A percentile compares a stretch with the other conserved stretches of the same genome.
phyloP scores from a whole-genome alignment of 2,113 vertebrate species.

The Oxyruncus cristatus region DNA sequence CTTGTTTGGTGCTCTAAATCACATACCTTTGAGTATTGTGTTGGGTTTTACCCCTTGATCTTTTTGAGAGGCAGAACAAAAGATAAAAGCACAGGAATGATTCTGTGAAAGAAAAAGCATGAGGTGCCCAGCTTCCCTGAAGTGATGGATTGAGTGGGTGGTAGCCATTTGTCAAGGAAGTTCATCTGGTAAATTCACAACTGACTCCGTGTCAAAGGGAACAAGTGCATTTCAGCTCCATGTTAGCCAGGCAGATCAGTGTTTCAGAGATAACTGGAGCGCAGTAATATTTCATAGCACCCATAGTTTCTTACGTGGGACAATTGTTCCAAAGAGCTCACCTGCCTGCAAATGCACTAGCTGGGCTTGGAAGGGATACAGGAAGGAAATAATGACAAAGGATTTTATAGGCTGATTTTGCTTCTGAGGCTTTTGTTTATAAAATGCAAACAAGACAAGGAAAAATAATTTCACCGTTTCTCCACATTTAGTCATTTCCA shows the following conservation, averaged over 20 bases:
- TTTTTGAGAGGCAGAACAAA: slow-evolving; percentile 30
- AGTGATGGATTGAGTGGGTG: slow-evolving; percentile 26
- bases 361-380: background rate
- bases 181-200: slow-evolving; percentile 32
- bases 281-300: slow-evolving; percentile 5
- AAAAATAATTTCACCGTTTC: background rate
- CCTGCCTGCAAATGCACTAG: background rate
- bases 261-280: background rate
- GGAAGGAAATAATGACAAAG: background rate
- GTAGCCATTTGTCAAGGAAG: slow-evolving; percentile 45
- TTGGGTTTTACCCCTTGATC: background rate
- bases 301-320: background rate
- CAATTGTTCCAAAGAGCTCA: background rate
- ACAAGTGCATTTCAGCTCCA: slow-evolving; percentile 8
- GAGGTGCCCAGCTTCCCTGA: background rate
- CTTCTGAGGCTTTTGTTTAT: background rate
- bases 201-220: slow-evolving; percentile 20
- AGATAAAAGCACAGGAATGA: background rate
- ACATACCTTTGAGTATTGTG: background rate
- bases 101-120: background rate
- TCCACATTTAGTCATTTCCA: background rate
- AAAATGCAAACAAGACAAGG: background rate
- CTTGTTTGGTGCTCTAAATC: background rate
- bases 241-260: background rate
- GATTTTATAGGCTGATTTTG: background rate